These are phyloP conservation scores for Dascillus cervinus DNA, from an alignment of 2,888 invertebrate genomes.

Conservation along the genomic window DNA sequence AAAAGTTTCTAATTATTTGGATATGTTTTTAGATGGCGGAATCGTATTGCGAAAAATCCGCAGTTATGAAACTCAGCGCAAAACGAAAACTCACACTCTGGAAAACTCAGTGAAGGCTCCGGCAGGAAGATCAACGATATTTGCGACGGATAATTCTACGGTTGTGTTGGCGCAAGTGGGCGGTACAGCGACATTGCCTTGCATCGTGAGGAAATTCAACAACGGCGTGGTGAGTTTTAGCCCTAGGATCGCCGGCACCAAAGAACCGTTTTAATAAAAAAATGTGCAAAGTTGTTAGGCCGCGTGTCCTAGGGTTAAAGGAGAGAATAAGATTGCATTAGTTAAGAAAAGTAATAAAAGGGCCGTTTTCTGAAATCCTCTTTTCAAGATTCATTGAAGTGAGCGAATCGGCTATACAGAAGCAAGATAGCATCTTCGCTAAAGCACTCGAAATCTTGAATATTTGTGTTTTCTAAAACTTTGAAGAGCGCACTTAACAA, in stretches of 20 bases:
- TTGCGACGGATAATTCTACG: constrained; percentile 40
- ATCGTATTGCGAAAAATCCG: constrained; percentile 12
- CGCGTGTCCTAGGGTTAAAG: no score
- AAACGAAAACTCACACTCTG: constrained; percentile 7
- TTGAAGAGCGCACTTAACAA: constrained; percentile 13
- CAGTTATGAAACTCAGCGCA: constrained; percentile 13
- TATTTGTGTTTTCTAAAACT: constrained; percentile 9
- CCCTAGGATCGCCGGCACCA: no score
- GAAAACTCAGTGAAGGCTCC: constrained; percentile 13
- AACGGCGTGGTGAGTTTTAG: constrained; percentile 41
- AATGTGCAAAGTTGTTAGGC: no score
- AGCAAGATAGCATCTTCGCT: constrained; percentile 3
- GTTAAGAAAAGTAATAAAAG: constrained; percentile 5
- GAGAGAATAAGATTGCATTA: no score
- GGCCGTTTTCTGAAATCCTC: constrained; percentile 2
- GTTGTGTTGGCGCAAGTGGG: constrained; percentile 40
- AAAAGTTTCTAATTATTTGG: no score
- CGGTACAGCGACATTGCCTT: constrained; percentile 40
- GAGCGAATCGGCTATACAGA: not conserved
- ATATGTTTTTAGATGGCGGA: no score
- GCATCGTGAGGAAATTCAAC: constrained; percentile 38
- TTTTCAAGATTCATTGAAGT: constrained; percentile 5
- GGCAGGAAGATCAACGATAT: constrained; percentile 20
- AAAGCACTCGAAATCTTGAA: constrained; percentile 3
- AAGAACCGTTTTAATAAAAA: no score